These are phyloP conservation scores for Chironomus striatipennis DNA, from an alignment of 1,140 invertebrate species.

Conservation along the genomic window DNA sequence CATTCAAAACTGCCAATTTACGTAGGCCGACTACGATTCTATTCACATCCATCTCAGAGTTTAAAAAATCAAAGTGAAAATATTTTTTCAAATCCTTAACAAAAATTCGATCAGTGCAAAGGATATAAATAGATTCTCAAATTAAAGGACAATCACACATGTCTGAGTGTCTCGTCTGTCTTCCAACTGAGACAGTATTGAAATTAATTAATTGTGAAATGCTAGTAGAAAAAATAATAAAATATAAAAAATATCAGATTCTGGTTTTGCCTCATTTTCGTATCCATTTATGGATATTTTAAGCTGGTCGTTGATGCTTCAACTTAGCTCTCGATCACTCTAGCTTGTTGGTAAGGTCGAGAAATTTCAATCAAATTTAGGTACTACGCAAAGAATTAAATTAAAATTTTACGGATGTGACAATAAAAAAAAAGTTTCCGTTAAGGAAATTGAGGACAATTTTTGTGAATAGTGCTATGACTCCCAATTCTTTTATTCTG, in stretches of 20 bases:
- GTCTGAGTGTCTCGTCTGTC: no score
- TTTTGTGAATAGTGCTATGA: background rate
- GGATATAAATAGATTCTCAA: no score
- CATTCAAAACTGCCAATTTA: no score
- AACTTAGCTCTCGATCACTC: background rate
- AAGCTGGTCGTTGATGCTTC: background rate
- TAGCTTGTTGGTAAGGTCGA: background rate
- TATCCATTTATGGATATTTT: constrained; percentile 5
- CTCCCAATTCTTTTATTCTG: no score
- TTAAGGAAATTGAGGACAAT: constrained; percentile 4
- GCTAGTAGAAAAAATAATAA: background rate
- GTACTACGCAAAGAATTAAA: background rate
- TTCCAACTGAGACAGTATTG: background rate
- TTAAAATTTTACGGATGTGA: background rate
- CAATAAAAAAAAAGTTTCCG: no score
- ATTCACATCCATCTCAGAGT: no score
- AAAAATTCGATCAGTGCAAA: no score
- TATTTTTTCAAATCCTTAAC: no score
- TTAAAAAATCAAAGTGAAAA: no score
- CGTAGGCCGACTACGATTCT: no score
- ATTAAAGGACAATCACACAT: no score
- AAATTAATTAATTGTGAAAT: constrained; percentile 9
- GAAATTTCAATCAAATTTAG: background rate
- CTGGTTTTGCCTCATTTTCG: constrained; percentile 3
- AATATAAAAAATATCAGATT: background rate